These are phyloP conservation scores for Pseudolycoriella hygida DNA, from an alignment of 2,888 invertebrate species.

Conservation along the genomic window DNA sequence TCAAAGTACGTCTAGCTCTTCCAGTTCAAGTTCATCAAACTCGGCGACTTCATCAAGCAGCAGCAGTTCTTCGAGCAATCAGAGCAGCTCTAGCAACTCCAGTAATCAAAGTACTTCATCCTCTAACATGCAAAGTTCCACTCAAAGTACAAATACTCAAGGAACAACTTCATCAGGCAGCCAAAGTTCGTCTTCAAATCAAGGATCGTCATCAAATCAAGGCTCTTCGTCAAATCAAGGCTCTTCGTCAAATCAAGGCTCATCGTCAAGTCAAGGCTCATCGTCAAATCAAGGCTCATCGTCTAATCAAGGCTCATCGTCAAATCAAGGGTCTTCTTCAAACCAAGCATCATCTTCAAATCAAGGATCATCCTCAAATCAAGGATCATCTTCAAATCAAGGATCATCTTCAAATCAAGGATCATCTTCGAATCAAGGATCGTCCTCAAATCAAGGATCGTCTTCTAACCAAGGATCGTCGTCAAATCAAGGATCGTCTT, in stretches of 20 bases:
- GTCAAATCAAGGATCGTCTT: slow-evolving; percentile 10
- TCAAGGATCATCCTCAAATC: too few relatives aligned
- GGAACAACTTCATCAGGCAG: slow-evolving; percentile 9
- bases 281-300: slow-evolving; percentile 2
- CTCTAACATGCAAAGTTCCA: not conserved
- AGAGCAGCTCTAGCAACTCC: not conserved
- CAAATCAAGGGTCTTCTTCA: slow-evolving; percentile 1
- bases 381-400: too few relatives aligned
- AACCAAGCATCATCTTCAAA: not conserved
- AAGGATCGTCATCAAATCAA: slow-evolving; percentile 6
- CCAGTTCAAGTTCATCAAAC: slow-evolving; percentile 1
- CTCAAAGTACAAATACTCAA: slow-evolving; percentile 4
- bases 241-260: not conserved
- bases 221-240: not conserved
- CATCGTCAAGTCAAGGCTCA: not conserved
- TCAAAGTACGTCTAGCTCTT: not conserved
- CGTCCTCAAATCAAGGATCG: not conserved
- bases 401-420: too few relatives aligned
- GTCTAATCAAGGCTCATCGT: slow-evolving; percentile 3
- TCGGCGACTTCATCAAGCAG: slow-evolving; percentile 6
- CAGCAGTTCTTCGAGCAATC: slow-evolving; percentile 3
- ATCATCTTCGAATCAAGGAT: too few relatives aligned
- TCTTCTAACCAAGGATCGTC: slow-evolving; percentile 5
- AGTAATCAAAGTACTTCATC: slow-evolving; percentile 5
- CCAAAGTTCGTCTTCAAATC: slow-evolving; percentile 4